Evolutionary conservation across 2,113 vertebrate species (phyloP), one percentile per base, ranked within the genome.

Genomic region (Daubentonia madagascariensis): DNA sequence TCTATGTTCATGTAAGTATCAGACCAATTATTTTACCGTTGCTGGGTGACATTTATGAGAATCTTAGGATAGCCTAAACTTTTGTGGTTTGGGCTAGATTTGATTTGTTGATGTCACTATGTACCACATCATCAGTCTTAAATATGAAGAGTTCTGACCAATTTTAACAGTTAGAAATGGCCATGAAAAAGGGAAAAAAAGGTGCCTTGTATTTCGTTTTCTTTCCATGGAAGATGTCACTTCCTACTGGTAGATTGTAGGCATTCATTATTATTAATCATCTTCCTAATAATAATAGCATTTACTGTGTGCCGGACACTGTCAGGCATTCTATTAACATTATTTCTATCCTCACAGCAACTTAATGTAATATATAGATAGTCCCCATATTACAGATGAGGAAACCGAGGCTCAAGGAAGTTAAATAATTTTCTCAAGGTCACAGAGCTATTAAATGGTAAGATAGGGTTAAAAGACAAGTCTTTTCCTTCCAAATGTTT

Each of bases 11-110:
- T 10, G 25, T 90, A 91, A 67, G 57, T 43, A 61, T 91, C 81
- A 63, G 43, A 84, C 3, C 20, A 45, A 40, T 86, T 84, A 48
- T 89, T 91, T 95, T 80, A 65, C 25, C 80, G 6, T 91, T 91
- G 20, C 57, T 96, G 5, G 17, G 23, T 95, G 50, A 72, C 76
- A 90, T 70, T 91, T 90, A n/a, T 94, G 35, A 75, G 48, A 37
- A 40, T 59, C 13, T 70, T 25, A 37, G 45, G 43, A 28, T 45
- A 92, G 23, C 13, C 11, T 85, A 37, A 61, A 30, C 16, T 35
- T 88, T 95, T 94, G n/a, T 57, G 57, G 48, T 85, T 90, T 94
- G 40, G 12, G 20, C 48, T 92, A 84, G 40, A 54, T 91, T 89
- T 86, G 50, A 92, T 95, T 89, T 83, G 8, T 40, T 63, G 35